Evolutionary conservation across 2,888 invertebrate genomes (phyloP), one percentile per base, ranked within the genome.

Genomic region (Bimastos eiseni): DNA sequence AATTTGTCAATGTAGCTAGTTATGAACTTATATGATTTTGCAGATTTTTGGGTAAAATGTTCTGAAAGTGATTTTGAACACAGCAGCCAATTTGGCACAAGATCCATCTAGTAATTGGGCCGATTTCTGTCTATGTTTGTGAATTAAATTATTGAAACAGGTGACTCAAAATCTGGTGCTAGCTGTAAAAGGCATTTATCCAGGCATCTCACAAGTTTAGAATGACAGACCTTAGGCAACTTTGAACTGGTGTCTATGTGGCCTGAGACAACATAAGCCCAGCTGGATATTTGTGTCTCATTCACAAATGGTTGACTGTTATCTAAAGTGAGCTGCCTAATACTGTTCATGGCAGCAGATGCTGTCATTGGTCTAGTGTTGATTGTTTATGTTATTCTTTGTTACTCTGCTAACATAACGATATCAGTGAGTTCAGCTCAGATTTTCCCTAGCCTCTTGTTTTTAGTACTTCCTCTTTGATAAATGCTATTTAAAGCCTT

Each of bases 221-320:
- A 70, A 70, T n/a, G 70, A 70, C 70, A n/a, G n/a, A 70, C n/a
- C n/a, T 70, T n/a, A 70, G 70, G n/a, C 70, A 70, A n/a, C 30
- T n/a, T n/a, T n/a, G n/a, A 70, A 70, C 70, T 70, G 70, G 70
- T 70, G 70, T n/a, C 13, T 30, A n/a, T 70, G 30, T 70, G n/a
- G n/a, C n/a, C 8, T 70, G 8, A 70, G 8, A 70, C 70, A 70
- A 70, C 70, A 6, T 70, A 70, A 49, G 24, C 49, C 24, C 49
- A 49, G n/a, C 30, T 70, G n/a, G n/a, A 1, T 70, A 70, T n/a
- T 70, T 49, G 3, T 17, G n/a, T 70, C 30, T n/a, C 70, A 70
- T 70, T 70, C n/a, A 70, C 70, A 70, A 49, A 49, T n/a, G 30
- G n/a, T 8, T 11, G 70, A 70, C n/a, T n/a, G 70, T 70, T 70